Percentiles rank a stretch among this genome's conserved stretches.
Evolutionary conservation across 2,113 vertebrate genomes (phyloP).

Genomic region (Neofelis nebulosa): DNA sequence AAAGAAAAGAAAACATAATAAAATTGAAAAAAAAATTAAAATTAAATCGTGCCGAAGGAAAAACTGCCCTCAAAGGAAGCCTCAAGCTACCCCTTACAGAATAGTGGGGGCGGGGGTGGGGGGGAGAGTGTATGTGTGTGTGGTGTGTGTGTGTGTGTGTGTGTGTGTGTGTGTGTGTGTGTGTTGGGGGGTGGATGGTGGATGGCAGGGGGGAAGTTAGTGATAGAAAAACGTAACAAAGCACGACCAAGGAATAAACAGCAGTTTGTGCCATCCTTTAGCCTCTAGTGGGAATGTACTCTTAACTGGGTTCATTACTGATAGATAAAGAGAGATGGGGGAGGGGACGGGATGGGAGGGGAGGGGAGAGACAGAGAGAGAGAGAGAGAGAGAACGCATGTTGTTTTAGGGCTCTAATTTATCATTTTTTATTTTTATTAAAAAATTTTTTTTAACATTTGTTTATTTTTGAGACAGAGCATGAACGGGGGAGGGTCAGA

Average conservation of each 20-base stretch:
- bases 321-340: not conserved
- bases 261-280: not conserved
- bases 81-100: not conserved
- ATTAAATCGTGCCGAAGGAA: not conserved
- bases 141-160: no score
- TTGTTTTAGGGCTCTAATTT: not conserved
- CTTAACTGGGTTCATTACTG: not conserved
- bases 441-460: no score
- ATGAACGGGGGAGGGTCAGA: no score
- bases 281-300: not conserved
- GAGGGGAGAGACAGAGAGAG: not conserved
- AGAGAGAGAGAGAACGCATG: not conserved
- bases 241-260: not conserved
- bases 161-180: no score
- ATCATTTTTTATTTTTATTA: not conserved
- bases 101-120: no score
- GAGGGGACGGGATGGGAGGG: no score
- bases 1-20: not conserved
- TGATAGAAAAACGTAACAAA: not conserved
- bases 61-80: not conserved
- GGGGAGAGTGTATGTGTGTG: accelerated
- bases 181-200: not conserved
- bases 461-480: no score
- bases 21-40: not conserved
- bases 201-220: not conserved